Percentiles rank a stretch among this genome's conserved stretches.
phyloP scores from a whole-genome alignment of 2,888 invertebrate genomes.

The Tinea trinotella region DNA sequence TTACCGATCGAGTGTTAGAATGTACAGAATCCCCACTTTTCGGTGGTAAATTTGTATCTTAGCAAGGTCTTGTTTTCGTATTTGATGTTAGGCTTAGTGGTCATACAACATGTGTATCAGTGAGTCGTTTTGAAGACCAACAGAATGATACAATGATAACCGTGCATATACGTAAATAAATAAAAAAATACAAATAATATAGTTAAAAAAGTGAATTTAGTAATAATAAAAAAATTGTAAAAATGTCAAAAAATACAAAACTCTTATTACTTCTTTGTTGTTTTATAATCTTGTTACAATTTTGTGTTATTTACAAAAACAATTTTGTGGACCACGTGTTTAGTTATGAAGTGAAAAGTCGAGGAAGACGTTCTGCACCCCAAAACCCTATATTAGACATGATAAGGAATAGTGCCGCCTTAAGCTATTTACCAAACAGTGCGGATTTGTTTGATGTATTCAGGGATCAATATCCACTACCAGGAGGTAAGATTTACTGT shows the following conservation, averaged over 20 bases:
- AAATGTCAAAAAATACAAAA: slow-evolving; percentile 9
- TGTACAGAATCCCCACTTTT: slow-evolving; percentile 8
- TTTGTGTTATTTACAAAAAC: slow-evolving; percentile 1
- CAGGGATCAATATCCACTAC: slow-evolving; percentile 45
- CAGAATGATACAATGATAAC: no score
- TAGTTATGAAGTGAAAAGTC: not conserved
- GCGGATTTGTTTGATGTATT: slow-evolving; percentile 44
- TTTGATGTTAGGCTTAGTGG: no score
- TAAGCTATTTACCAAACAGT: slow-evolving; percentile 28
- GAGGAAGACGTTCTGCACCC: slow-evolving; percentile 16
- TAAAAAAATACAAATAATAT: no score
- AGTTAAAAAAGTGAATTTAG: not conserved
- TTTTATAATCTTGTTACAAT: not conserved
- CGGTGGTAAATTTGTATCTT: not conserved
- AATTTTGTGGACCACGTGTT: not conserved
- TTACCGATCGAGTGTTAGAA: not conserved
- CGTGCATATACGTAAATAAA: no score
- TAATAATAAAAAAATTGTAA: no score
- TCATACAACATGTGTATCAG: no score
- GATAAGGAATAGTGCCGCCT: slow-evolving; percentile 33
- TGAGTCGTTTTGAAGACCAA: no score
- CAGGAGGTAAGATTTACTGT: slow-evolving; percentile 37
- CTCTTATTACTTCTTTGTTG: not conserved
- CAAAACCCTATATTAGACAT: slow-evolving; percentile 37
- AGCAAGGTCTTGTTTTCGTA: not conserved